Base-by-base conservation (phyloP, 2,797 vertebrate species). In the Echiichthys vipera region DNA sequence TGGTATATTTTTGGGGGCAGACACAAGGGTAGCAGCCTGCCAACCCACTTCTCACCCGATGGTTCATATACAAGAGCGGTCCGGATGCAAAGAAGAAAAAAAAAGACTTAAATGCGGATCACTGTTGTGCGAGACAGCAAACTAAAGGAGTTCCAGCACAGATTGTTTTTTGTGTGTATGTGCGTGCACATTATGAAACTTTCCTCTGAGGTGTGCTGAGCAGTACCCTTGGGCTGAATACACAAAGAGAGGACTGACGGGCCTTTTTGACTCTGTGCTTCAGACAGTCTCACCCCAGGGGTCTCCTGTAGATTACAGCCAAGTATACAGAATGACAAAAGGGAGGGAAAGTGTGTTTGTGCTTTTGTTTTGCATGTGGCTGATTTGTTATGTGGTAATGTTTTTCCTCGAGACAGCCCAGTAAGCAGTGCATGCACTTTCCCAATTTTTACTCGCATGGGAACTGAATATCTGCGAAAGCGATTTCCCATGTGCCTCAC, bases 281-380 rank as follows among this genome's bases (percentile, higher is more conserved):
- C 47, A 68, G 42, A 71, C 27, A 7, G 36, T 71, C 43, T 72
- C 32, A 39, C 84, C 53, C 57, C 65, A 7, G 59, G 74, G 57
- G 62, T 37, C 71, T 84, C 46, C 72, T 80, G 56, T 61, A 80
- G 73, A 86, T 88, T 80, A 83, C 65, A 78, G 70, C 57, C 63
- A 66, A 76, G 67, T 65, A 57, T 66, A 71, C 65, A 57, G 57
- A 70, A 40, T 53, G 40, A 59, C 34, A 47, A 67, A 74, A 64
- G 10, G 24, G 7, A 22, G 47, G 58, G 56, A 49, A 20, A 65
- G 40, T 24, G 36, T 2, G 3, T 34, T 62, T 46, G 24, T 42
- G 25, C 42, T 67, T 61, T 57, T 39, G 22, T 54, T 75, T 64
- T 34, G 39, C 51, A 10, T 63, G 36, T 1, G 14, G 75, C 70